phyloP scores from a whole-genome alignment of 2,113 vertebrate genomes.

The Myodes glareolus region DNA sequence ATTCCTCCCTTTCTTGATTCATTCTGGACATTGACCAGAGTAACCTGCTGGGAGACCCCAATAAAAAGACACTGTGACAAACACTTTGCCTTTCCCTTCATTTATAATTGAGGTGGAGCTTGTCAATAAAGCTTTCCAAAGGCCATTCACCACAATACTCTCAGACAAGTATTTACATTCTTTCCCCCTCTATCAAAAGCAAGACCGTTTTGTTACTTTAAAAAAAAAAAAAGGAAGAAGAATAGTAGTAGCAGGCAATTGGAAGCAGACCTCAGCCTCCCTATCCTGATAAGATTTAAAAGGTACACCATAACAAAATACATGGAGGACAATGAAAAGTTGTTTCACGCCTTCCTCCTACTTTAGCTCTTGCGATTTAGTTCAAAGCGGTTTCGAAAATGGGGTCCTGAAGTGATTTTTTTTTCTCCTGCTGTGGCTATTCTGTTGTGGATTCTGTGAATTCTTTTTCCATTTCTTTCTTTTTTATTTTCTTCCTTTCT shows the following conservation, averaged over 20 bases:
- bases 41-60: constrained; percentile 69
- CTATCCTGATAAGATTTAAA: constrained; percentile 28
- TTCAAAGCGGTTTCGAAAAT: constrained; percentile 63
- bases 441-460: not conserved
- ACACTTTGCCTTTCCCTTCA: constrained; percentile 74
- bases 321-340: constrained; percentile 21
- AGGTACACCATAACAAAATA: constrained; percentile 28
- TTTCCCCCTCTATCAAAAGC: constrained; percentile 65
- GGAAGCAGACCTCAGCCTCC: constrained; percentile 60
- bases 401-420: not conserved
- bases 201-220: constrained; percentile 59
- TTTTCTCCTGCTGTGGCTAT: constrained; percentile 60
- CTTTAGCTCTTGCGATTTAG: constrained; percentile 1
- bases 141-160: constrained; percentile 59
- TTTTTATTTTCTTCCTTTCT: not conserved
- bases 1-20: constrained; percentile 64
- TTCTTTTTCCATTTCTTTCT: not conserved
- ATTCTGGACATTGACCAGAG: constrained; percentile 65
- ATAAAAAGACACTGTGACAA: constrained; percentile 70
- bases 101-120: constrained; percentile 77
- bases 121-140: constrained; percentile 77
- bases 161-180: constrained; percentile 75
- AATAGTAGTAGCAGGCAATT: constrained; percentile 50
- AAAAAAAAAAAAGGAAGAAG: constrained; percentile 51
- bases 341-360: constrained; percentile 13